A percentile compares a stretch with the other conserved stretches of the same genome.
Conservation (phyloP, 2,113 vertebrate species). For the Hippocampus guttulatus region DNA sequence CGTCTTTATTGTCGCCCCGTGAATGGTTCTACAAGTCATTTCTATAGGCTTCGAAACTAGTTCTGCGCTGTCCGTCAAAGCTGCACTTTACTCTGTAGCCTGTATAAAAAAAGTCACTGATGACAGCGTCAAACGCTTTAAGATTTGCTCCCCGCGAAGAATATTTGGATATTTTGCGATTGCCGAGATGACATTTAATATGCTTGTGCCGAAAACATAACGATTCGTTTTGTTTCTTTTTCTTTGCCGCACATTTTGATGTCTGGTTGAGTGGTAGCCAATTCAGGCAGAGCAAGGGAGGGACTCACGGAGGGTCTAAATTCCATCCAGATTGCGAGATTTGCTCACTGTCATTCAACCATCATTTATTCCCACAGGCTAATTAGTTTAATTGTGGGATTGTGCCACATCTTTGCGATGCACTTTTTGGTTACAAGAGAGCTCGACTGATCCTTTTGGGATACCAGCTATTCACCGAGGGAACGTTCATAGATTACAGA, state of each 20-base stretch:
- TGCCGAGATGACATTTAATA: background rate
- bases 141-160: background rate
- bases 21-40: slow-evolving; percentile 4
- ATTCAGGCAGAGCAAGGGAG: no score
- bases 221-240: background rate
- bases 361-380: slow-evolving; percentile 59
- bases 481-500: slow-evolving; percentile 40
- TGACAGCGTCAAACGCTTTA: background rate
- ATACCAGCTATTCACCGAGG: slow-evolving; percentile 47
- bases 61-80: background rate
- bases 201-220: background rate
- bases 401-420: slow-evolving; percentile 58
- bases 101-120: background rate
- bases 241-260: no score
- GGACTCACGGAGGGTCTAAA: background rate
- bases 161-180: background rate
- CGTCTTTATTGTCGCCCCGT: background rate
- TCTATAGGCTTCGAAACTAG: background rate
- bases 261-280: no score
- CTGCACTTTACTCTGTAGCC: background rate
- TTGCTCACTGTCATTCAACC: slow-evolving; percentile 55
- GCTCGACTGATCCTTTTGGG: slow-evolving; percentile 50
- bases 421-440: slow-evolving; percentile 63
- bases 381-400: slow-evolving; percentile 72
- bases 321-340: slow-evolving; percentile 19